Evolutionary conservation across 2,888 invertebrate species (phyloP).

Genomic region (Meta bourneti): DNA sequence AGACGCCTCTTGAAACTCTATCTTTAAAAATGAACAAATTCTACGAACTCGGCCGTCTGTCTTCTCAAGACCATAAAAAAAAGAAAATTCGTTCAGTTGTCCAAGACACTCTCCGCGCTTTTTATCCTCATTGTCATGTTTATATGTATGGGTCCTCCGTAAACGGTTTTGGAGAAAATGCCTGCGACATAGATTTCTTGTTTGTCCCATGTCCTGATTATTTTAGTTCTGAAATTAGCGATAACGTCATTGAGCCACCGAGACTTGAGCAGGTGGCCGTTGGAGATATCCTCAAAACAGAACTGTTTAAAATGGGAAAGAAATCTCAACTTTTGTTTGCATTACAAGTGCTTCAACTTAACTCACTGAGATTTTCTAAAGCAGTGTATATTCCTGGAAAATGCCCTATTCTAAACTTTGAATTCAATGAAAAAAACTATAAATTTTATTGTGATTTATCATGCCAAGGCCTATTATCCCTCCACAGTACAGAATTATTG

Average conservation of each 20-base stretch:
- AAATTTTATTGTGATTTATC: neutral
- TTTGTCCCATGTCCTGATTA: neutral
- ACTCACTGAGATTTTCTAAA: neutral
- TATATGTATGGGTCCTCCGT: neutral
- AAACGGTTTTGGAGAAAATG: neutral
- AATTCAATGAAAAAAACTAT: neutral
- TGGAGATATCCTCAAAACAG: neutral
- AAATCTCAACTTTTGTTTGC: neutral
- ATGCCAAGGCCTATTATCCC: neutral
- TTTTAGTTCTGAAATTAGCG: neutral
- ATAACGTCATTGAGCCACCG: neutral
- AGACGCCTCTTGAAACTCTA: neutral
- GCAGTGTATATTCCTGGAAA: neutral
- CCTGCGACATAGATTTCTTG: neutral
- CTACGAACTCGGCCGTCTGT: neutral
- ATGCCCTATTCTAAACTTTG: slow-evolving; percentile 14
- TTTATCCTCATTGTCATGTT: neutral
- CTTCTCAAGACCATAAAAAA: neutral
- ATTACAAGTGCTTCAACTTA: neutral
- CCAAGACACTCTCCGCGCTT: neutral
- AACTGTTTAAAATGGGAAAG: neutral
- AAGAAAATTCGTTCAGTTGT: neutral
- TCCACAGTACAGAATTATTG: slow-evolving; percentile 25
- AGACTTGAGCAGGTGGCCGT: no score
- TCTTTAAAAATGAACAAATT: neutral